phyloP scores from a whole-genome alignment of 2,797 vertebrate genomes.

The Carduelis carduelis region DNA sequence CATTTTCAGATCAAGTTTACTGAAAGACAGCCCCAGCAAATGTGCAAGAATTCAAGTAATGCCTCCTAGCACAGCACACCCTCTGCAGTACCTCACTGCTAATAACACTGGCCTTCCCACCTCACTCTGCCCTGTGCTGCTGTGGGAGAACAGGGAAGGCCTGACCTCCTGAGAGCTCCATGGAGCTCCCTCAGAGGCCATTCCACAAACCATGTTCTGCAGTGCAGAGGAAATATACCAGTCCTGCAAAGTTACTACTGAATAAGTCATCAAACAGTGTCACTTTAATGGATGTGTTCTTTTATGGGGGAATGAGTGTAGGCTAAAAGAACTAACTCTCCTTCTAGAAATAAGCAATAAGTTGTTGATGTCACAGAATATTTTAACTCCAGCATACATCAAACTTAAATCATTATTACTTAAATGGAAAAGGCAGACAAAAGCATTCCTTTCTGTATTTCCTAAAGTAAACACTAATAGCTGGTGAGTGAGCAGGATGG shows the following conservation, averaged over 20 bases:
- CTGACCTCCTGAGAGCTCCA: neutral
- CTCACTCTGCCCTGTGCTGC: neutral
- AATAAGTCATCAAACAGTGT: accelerated
- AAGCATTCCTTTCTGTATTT: neutral
- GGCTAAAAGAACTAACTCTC: neutral
- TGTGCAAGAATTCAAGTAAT: accelerated
- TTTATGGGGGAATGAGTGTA: neutral
- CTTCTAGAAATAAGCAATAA: neutral
- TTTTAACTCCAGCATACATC: neutral
- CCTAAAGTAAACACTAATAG: neutral
- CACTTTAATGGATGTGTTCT: neutral
- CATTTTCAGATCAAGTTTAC: neutral
- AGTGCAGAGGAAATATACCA: neutral
- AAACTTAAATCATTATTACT: neutral
- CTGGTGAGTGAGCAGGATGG: neutral
- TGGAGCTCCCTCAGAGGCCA: accelerated
- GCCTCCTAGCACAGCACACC: neutral
- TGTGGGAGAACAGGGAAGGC: accelerated
- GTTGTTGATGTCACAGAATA: neutral
- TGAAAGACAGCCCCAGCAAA: neutral
- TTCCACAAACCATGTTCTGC: neutral
- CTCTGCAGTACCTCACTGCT: neutral
- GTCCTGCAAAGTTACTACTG: neutral
- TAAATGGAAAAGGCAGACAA: neutral
- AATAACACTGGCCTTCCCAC: neutral